Evolutionary conservation across 2,888 invertebrate genomes (phyloP).

Genomic region (Sphaerophoria rueppellii): DNA sequence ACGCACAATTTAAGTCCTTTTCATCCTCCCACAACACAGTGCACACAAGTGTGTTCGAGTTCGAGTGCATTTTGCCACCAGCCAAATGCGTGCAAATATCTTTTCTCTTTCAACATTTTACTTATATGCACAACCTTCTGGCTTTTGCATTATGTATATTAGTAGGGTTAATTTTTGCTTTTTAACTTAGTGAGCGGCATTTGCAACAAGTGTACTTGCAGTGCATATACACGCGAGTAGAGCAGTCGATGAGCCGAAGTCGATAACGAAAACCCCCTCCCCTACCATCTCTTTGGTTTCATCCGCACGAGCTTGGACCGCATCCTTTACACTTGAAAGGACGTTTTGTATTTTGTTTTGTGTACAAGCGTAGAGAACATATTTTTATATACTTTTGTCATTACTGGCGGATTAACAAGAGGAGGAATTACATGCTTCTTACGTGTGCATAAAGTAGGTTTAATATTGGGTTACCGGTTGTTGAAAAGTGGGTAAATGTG

Average conservation of each 20-base stretch:
- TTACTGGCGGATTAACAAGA: constrained; percentile 46
- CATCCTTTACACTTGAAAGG: constrained; percentile 33
- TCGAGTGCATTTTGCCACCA: constrained; percentile 61
- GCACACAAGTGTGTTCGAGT: constrained; percentile 67
- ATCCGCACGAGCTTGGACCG: neutral
- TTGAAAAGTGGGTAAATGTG: constrained; percentile 50
- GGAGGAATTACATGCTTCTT: constrained; percentile 49
- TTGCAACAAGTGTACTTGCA: constrained; percentile 70
- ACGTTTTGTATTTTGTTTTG: constrained; percentile 16
- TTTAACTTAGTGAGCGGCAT: constrained; percentile 31
- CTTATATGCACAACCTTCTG: neutral
- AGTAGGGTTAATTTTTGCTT: constrained; percentile 22
- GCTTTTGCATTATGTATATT: neutral
- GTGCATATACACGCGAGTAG: neutral
- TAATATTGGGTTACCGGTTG: constrained; percentile 54
- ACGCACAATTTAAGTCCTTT: constrained; percentile 69
- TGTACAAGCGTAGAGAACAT: constrained; percentile 1
- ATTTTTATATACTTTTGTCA: constrained; percentile 28
- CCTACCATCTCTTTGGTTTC: neutral
- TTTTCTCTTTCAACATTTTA: constrained; percentile 34
- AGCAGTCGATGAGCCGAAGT: constrained; percentile 56
- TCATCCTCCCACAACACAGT: constrained; percentile 59
- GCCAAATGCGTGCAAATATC: constrained; percentile 68
- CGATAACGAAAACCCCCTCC: constrained; percentile 42
- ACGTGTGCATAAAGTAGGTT: constrained; percentile 13